Conservation (phyloP, 2,797 vertebrate genomes). For the Hybognathus amarus region DNA sequence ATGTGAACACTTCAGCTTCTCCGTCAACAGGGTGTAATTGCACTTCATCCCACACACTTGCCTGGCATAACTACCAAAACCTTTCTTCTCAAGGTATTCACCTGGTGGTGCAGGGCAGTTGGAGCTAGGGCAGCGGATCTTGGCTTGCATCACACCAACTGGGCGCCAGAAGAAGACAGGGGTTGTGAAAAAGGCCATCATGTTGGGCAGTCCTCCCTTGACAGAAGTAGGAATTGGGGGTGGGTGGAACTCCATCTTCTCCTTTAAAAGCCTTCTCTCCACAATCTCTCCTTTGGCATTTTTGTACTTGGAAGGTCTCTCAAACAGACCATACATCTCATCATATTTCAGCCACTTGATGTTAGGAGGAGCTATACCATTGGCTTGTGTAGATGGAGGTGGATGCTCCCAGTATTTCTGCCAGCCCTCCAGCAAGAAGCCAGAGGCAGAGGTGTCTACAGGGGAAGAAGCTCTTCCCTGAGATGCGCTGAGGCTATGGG, state of each 20-base stretch:
- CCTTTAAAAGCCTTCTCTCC: not conserved
- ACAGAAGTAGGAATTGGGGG: not conserved
- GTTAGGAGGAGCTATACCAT: no score
- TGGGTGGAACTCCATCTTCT: constrained; percentile 19
- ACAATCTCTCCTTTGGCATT: not conserved
- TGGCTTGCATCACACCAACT: constrained; percentile 2
- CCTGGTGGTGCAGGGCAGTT: not conserved
- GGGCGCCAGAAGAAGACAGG: not conserved
- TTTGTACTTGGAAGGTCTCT: no score
- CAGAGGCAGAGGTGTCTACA: no score
- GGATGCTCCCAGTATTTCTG: no score
- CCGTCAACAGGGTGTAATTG: constrained; percentile 12
- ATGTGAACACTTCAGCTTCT: constrained; percentile 15
- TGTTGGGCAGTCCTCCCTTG: constrained; percentile 12
- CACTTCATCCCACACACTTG: constrained; percentile 18
- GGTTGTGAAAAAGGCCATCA: constrained; percentile 2
- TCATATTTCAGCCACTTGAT: no score
- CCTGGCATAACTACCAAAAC: constrained; percentile 1
- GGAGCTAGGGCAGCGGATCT: not conserved
- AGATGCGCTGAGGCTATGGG: no score
- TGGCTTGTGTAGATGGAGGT: no score
- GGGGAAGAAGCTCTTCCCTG: no score
- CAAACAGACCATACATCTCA: no score
- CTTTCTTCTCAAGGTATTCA: not conserved
- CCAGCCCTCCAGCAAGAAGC: no score